Conservation (phyloP, 2,888 invertebrate species). For the Diogma glabrata region DNA sequence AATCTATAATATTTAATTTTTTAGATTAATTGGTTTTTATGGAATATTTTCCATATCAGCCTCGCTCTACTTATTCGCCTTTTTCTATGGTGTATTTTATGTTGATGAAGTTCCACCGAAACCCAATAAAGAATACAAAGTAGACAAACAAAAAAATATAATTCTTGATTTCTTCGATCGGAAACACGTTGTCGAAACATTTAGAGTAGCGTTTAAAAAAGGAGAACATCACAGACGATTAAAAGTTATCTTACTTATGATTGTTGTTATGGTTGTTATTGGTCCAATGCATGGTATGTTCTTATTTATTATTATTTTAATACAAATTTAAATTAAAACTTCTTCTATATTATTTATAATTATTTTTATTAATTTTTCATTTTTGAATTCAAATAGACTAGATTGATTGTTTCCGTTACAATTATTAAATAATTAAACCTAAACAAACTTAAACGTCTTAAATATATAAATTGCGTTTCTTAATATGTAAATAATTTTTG, state of each 20-base stretch:
- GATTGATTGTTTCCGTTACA: no score
- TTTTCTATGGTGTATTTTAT: conserved; percentile 60
- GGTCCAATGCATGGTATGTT: conserved; percentile 75
- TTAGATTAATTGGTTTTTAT: conserved; percentile 60
- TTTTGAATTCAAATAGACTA: no score
- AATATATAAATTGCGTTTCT: no score
- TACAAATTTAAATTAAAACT: not conserved
- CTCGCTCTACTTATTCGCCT: conserved; percentile 57
- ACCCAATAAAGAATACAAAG: conserved; percentile 8
- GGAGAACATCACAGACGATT: conserved; percentile 62
- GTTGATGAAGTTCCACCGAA: conserved; percentile 47
- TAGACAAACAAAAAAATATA: conserved; percentile 25
- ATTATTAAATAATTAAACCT: no score
- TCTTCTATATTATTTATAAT: not conserved
- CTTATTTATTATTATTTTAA: not conserved
- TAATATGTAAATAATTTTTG: no score
- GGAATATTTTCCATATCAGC: conserved; percentile 72
- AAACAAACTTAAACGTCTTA: no score
- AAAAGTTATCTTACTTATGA: conserved; percentile 64
- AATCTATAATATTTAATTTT: conserved; percentile 3
- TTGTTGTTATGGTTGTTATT: conserved; percentile 73
- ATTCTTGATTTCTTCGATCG: conserved; percentile 59
- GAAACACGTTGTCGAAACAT: conserved; percentile 63
- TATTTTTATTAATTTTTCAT: not conserved
- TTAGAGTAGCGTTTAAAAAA: conserved; percentile 66